phyloP scores from a whole-genome alignment of 2,888 invertebrate genomes.

The Polymixis flavicincta region DNA sequence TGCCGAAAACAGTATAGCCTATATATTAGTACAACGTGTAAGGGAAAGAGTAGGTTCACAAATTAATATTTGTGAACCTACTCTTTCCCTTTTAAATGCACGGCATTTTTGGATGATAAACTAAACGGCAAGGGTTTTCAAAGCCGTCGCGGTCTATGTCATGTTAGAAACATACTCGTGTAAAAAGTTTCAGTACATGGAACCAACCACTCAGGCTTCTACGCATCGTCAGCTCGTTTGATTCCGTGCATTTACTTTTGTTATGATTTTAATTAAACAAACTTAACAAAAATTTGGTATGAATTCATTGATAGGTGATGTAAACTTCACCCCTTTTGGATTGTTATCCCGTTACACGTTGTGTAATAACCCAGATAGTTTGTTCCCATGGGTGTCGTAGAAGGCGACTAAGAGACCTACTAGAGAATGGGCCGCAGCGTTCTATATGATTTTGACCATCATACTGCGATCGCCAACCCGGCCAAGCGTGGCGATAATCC shows the following conservation, averaged over 20 bases:
- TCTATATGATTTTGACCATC: too few species aligned
- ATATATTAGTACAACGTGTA: too few species aligned
- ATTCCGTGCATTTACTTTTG: not conserved
- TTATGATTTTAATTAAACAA: not conserved
- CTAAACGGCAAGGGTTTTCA: not conserved
- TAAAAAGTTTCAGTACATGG: not conserved
- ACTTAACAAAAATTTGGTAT: too few species aligned
- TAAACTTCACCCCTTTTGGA: not conserved
- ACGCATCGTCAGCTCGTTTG: not conserved
- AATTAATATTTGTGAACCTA: too few species aligned
- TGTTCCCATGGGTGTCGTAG: too few species aligned
- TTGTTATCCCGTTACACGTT: not conserved
- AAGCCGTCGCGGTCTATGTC: not conserved
- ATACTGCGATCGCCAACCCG: too few species aligned
- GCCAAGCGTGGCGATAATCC: too few species aligned
- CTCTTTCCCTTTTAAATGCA: too few species aligned
- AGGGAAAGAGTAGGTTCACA: not conserved
- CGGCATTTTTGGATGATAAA: not conserved
- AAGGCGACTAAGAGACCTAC: too few species aligned
- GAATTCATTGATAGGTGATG: too few species aligned
- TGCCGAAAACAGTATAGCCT: not conserved
- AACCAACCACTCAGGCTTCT: not conserved
- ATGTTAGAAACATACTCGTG: not conserved
- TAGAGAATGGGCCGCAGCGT: too few species aligned
- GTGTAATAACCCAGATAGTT: not conserved